Conservation (phyloP, 64 coral and sea anemone genomes). For the Montipora capricornis region DNA sequence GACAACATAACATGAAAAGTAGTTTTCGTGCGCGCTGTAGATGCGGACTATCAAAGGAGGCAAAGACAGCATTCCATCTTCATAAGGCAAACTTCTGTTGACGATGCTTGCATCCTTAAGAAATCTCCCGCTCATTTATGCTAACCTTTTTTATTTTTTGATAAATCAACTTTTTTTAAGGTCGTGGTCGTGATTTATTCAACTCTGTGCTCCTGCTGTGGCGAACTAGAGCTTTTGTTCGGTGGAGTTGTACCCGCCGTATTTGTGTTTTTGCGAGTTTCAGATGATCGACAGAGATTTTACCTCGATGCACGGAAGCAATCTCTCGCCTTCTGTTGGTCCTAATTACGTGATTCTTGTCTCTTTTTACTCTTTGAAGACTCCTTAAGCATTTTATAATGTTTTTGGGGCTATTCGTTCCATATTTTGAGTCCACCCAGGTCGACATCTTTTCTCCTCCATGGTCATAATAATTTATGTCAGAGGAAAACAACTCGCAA, state of each 20-base stretch:
- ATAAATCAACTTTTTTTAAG: neutral
- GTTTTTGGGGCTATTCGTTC: neutral
- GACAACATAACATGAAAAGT: neutral
- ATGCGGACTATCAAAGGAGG: neutral
- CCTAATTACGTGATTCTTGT: neutral
- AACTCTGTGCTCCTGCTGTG: neutral
- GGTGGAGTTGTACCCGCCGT: slow-evolving; percentile 10
- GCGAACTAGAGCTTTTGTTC: slow-evolving; percentile 36
- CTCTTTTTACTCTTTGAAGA: neutral
- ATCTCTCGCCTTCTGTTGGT: slow-evolving; percentile 1
- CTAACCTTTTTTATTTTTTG: neutral
- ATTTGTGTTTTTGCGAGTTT: slow-evolving; percentile 47
- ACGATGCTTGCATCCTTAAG: neutral
- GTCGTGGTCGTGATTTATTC: slow-evolving; percentile 43
- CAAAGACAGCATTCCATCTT: neutral
- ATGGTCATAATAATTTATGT: slow-evolving; percentile 33
- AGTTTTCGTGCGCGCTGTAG: neutral
- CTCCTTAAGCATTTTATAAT: neutral
- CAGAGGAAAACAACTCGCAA: slow-evolving; percentile 34
- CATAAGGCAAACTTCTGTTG: neutral
- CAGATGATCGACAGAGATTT: slow-evolving; percentile 35
- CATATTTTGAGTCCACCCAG: slow-evolving; percentile 15
- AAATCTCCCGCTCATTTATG: neutral
- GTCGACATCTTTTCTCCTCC: neutral
- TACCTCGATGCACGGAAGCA: slow-evolving; percentile 35